Percentiles rank a stretch among this genome's conserved stretches.
These are phyloP conservation scores for Brachyalestes nurse DNA, from an alignment of 2,797 vertebrate genomes.

Conservation along the genomic window DNA sequence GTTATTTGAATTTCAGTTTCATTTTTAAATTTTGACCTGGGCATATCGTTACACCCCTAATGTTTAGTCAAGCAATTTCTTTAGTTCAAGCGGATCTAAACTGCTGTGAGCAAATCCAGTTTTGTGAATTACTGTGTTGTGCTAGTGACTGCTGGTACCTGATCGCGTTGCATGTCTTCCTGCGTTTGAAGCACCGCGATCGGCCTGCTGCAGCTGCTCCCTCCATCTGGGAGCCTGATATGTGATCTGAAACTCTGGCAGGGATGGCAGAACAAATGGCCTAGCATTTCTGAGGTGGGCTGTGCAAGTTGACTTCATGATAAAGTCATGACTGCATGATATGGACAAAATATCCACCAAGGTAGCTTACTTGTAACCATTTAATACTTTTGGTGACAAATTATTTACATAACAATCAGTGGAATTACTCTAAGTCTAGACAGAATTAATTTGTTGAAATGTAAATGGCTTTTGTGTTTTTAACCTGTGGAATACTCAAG, in stretches of 20 bases:
- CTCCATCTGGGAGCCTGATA: constrained; percentile 72
- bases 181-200: constrained; percentile 45
- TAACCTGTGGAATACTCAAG: no score
- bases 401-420: no score
- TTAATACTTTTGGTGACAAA: no score
- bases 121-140: constrained; percentile 9
- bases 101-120: constrained; percentile 12
- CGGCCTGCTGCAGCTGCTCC: constrained; percentile 63
- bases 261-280: constrained; percentile 66
- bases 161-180: constrained; percentile 36
- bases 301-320: not conserved
- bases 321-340: not conserved
- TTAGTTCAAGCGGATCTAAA: not conserved
- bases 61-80: not conserved
- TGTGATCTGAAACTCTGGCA: constrained; percentile 70
- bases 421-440: no score
- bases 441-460: no score
- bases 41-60: no score
- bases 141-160: not conserved
- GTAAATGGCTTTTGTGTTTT: no score
- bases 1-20: no score
- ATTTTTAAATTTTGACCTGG: no score
- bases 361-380: no score
- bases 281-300: constrained; percentile 55
- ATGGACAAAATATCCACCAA: not conserved